Evolutionary conservation across 2,113 vertebrate species (phyloP).

Genomic region (Pituophis catenifer): DNA sequence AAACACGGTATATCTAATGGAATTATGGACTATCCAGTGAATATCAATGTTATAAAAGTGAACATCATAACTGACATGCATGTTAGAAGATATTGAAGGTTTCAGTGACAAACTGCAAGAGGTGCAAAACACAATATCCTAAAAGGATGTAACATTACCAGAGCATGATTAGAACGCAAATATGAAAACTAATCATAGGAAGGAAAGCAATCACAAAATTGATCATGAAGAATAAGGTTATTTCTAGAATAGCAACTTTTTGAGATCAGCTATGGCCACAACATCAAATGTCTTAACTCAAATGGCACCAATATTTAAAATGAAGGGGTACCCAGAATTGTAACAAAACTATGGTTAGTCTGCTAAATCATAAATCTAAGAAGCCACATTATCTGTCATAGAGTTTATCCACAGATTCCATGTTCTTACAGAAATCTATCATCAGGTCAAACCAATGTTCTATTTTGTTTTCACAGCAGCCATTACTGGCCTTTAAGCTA

Average conservation of each 20-base stretch:
- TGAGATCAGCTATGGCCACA: not conserved
- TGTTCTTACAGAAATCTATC: not conserved
- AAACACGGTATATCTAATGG: not conserved
- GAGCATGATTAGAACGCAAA: not conserved
- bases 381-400: not conserved
- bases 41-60: not conserved
- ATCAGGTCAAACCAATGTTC: not conserved
- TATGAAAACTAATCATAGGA: not conserved
- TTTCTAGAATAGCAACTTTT: not conserved
- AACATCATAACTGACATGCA: not conserved
- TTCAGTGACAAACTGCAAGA: not conserved
- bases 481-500: not conserved
- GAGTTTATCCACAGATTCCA: not conserved
- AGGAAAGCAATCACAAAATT: not conserved
- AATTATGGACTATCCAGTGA: not conserved
- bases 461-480: not conserved
- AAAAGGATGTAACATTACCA: not conserved
- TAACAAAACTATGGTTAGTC: not conserved
- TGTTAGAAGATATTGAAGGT: not conserved
- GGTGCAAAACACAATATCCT: not conserved
- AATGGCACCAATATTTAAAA: not conserved
- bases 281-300: not conserved
- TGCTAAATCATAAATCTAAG: not conserved
- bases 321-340: not conserved
- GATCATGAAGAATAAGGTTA: not conserved